Evolutionary conservation across 2,888 invertebrate species (phyloP).

Genomic region (Watsonalla binaria): DNA sequence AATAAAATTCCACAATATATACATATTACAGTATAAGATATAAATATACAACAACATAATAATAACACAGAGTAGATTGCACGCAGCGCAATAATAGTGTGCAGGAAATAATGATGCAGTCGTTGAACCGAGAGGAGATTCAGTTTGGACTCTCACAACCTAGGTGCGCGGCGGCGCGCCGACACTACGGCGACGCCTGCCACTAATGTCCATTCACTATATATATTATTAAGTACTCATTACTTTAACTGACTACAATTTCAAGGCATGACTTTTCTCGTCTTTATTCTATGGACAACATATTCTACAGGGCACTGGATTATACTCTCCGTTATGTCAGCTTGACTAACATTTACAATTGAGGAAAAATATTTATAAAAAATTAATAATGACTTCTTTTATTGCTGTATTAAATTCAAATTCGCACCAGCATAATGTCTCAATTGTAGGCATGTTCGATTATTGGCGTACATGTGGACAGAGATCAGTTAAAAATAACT

Average conservation of each 20-base stretch:
- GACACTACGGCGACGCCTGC: slow-evolving; percentile 51
- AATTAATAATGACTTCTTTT: slow-evolving; percentile 59
- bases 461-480: slow-evolving; percentile 64
- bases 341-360: slow-evolving; percentile 62
- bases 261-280: slow-evolving; percentile 75
- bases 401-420: slow-evolving; percentile 71
- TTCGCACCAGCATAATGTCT: slow-evolving; percentile 61
- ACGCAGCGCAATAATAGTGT: slow-evolving; percentile 72
- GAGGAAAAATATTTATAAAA: slow-evolving; percentile 60
- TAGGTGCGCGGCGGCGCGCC: slow-evolving; percentile 22
- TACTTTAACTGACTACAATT: slow-evolving; percentile 72
- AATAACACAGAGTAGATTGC: slow-evolving; percentile 78
- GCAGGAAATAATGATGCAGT: slow-evolving; percentile 73
- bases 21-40: slow-evolving; percentile 75
- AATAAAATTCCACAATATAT: slow-evolving; percentile 76
- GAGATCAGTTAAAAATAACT: slow-evolving; percentile 62
- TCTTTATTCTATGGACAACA: slow-evolving; percentile 74
- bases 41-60: slow-evolving; percentile 78
- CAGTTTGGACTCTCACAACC: slow-evolving; percentile 69
- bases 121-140: slow-evolving; percentile 75
- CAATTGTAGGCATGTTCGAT: slow-evolving; percentile 55
- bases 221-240: slow-evolving; percentile 73
- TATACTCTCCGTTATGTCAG: slow-evolving; percentile 68
- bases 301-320: slow-evolving; percentile 77
- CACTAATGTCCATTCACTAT: slow-evolving; percentile 57